Evolutionary conservation across 2,113 vertebrate genomes (phyloP).

Genomic region (Rattus norvegicus): GRCr8 NC_086019.1:36445501-36446000

Average conservation of each 20-base stretch:
- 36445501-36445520: background rate
- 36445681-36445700: background rate
- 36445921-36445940: no score
- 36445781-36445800: background rate
- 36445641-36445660: background rate
- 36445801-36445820: background rate
- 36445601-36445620: background rate
- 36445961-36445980: background rate
- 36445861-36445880: background rate
- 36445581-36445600: background rate
- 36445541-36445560: no score
- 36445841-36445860: background rate
- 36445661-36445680: fast-evolving
- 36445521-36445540: no score
- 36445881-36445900: background rate
- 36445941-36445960: background rate
- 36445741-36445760: background rate
- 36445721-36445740: background rate
- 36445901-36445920: background rate
- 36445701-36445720: background rate
- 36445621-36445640: background rate
- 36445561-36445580: background rate
- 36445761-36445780: fast-evolving
- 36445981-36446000: background rate
- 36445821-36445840: background rate